Conservation (phyloP, 2,888 invertebrate species). For the Zaprionus obscuricornis region DNA sequence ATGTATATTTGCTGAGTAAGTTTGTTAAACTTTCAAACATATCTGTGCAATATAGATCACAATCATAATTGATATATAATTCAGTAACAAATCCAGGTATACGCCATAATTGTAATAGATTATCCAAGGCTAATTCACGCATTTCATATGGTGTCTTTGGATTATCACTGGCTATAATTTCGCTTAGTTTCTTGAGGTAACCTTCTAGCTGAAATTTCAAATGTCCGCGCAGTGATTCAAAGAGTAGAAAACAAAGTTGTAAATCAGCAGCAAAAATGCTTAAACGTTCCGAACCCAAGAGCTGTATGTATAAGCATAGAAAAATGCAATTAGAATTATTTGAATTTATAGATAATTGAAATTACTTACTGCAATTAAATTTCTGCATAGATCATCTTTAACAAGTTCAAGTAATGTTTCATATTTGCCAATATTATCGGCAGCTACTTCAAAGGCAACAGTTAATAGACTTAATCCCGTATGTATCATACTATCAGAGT, state of each 20-base stretch:
- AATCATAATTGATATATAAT: constrained; percentile 98
- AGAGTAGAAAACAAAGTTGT: constrained; percentile 96
- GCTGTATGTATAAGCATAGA: too few species aligned
- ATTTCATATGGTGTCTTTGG: constrained; percentile 95
- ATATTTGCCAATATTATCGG: constrained; percentile 93
- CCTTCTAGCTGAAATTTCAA: constrained; percentile 98
- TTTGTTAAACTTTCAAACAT: constrained; percentile 98
- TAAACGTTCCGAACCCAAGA: constrained; percentile 93
- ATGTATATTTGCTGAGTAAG: constrained; percentile 95
- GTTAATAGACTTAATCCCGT: constrained; percentile 95
- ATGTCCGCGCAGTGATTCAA: constrained; percentile 95
- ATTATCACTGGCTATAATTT: constrained; percentile 94
- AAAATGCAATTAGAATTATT: neutral
- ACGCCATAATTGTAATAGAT: constrained; percentile 94
- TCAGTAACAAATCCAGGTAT: constrained; percentile 98
- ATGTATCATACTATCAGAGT: constrained; percentile 97
- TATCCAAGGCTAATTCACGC: constrained; percentile 91
- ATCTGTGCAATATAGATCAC: constrained; percentile 97
- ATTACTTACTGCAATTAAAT: constrained; percentile 91
- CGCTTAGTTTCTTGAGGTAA: constrained; percentile 93
- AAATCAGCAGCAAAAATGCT: constrained; percentile 96
- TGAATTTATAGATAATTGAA: too few species aligned
- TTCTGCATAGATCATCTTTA: constrained; percentile 95
- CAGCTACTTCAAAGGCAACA: constrained; percentile 97
- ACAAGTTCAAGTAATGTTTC: constrained; percentile 91